A percentile compares a stretch with the other conserved stretches of the same genome.
phyloP scores from a whole-genome alignment of 2,113 vertebrate species.

The Bubo blakistoni region DNA sequence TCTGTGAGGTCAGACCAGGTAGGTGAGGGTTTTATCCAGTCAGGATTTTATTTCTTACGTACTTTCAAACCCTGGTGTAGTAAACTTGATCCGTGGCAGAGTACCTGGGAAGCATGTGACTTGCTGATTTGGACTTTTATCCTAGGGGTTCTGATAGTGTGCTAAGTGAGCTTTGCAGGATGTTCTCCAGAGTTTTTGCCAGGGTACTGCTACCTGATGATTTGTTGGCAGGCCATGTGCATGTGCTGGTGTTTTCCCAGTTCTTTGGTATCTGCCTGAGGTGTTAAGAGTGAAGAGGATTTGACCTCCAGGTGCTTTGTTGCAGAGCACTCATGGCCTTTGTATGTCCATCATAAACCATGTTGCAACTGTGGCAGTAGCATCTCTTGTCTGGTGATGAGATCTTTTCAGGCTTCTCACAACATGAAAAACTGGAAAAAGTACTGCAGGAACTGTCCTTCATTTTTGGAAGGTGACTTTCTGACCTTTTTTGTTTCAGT shows the following conservation, averaged over 20 bases:
- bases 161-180: not conserved
- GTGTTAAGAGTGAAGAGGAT: not conserved
- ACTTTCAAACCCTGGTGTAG: not conserved
- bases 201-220: not conserved
- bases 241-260: not conserved
- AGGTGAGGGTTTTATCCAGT: not conserved
- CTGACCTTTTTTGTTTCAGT: not conserved
- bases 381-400: not conserved
- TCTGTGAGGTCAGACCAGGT: not conserved
- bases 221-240: not conserved
- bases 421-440: not conserved
- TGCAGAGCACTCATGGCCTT: not conserved
- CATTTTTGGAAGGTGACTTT: not conserved
- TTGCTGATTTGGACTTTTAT: not conserved
- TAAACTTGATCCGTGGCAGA: not conserved
- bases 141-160: not conserved
- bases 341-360: not conserved
- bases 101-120: accelerated
- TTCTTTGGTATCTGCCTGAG: not conserved
- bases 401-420: not conserved
- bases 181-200: not conserved
- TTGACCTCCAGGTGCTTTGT: not conserved
- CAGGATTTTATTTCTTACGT: not conserved
- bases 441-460: not conserved
- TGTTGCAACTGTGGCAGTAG: not conserved